phyloP scores from a whole-genome alignment of 2,113 vertebrate genomes.

The Bufo gargarizans region DNA sequence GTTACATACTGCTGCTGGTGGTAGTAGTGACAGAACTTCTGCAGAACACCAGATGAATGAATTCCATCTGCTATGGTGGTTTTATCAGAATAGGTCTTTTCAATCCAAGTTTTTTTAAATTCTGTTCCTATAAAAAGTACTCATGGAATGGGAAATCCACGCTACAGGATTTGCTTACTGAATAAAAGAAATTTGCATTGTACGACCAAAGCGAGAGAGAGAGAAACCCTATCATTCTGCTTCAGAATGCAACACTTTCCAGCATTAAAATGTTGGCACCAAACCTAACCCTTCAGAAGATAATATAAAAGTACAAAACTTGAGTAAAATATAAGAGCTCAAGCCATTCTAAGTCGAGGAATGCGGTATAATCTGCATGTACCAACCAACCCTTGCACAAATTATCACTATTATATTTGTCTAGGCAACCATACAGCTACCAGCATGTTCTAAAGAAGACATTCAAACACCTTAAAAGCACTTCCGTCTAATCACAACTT shows the following conservation, averaged over 20 bases:
- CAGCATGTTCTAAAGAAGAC: too few relatives aligned
- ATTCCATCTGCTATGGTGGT: conserved; percentile 54
- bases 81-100: conserved; percentile 54
- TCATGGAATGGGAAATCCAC: conserved; percentile 47
- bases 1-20: conserved; percentile 38
- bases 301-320: background rate
- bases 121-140: conserved; percentile 47
- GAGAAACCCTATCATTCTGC: conserved; percentile 15
- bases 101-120: conserved; percentile 11
- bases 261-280: background rate
- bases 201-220: conserved; percentile 5
- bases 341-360: background rate
- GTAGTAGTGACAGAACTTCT: background rate
- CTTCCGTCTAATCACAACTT: too few relatives aligned
- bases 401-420: too few relatives aligned
- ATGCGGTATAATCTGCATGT: too few relatives aligned
- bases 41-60: conserved; percentile 34
- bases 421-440: too few relatives aligned
- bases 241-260: conserved; percentile 18
- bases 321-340: background rate
- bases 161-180: conserved; percentile 46
- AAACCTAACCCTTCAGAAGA: background rate
- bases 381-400: too few relatives aligned
- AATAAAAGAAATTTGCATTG: conserved; percentile 44
- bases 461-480: too few relatives aligned